Evolutionary conservation across 2,113 vertebrate species (phyloP).

Genomic region (Heterochromis multidens): DNA sequence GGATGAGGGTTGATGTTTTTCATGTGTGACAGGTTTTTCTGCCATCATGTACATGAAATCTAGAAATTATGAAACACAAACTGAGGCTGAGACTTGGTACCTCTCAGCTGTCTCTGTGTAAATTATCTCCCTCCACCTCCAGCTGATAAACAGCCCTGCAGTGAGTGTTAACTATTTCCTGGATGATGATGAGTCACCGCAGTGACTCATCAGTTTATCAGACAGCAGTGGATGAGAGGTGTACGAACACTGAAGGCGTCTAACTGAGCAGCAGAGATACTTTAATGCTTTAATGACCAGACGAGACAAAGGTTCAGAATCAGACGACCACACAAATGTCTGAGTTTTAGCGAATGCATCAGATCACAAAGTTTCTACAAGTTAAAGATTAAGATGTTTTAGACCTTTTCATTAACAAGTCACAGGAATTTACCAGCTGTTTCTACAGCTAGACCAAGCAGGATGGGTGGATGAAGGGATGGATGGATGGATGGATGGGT

Average conservation of each 20-base stretch:
- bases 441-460: neutral
- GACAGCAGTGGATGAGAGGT: neutral
- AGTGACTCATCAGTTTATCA: constrained; percentile 3
- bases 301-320: neutral
- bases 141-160: neutral
- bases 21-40: neutral
- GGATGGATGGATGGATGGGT: neutral
- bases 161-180: neutral
- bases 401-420: neutral
- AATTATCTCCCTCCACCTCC: neutral
- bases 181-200: neutral
- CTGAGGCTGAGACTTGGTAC: neutral
- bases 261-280: neutral
- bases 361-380: neutral
- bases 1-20: neutral
- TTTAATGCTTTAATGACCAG: neutral
- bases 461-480: neutral
- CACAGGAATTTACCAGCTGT: neutral
- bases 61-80: neutral
- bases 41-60: neutral
- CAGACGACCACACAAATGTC: neutral
- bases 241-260: neutral
- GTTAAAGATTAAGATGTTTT: neutral
- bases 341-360: neutral
- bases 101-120: neutral